phyloP scores from a whole-genome alignment of 2,888 invertebrate species.

The Tachina fera region DNA sequence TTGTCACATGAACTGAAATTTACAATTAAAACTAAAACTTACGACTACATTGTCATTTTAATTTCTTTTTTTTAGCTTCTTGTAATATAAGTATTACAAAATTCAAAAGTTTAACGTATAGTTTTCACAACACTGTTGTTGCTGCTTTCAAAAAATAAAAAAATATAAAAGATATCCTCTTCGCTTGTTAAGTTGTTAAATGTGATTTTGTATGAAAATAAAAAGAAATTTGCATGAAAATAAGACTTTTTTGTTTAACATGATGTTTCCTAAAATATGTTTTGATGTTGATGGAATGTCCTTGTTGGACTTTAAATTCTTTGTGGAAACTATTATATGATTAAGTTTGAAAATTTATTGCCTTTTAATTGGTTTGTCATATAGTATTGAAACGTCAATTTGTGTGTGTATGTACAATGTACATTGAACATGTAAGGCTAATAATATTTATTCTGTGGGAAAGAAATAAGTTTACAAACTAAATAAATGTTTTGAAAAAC shows the following conservation, averaged over 20 bases:
- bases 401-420: not conserved
- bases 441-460: slow-evolving; percentile 18
- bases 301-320: slow-evolving; percentile 15
- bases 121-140: not conserved
- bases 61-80: slow-evolving; percentile 14
- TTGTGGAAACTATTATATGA: slow-evolving; percentile 29
- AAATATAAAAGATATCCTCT: slow-evolving; percentile 14
- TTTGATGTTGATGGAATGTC: slow-evolving; percentile 63
- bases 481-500: not conserved
- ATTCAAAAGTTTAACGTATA: slow-evolving; percentile 53
- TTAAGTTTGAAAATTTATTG: slow-evolving; percentile 51
- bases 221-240: slow-evolving; percentile 66
- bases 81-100: slow-evolving; percentile 25
- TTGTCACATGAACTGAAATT: slow-evolving; percentile 41
- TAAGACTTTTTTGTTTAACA: slow-evolving; percentile 20
- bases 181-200: slow-evolving; percentile 67
- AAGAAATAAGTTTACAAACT: slow-evolving; percentile 6
- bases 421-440: not conserved
- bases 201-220: slow-evolving; percentile 43
- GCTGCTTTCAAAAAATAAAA: not conserved
- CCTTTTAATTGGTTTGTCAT: slow-evolving; percentile 57
- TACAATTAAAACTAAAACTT: slow-evolving; percentile 47
- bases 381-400: not conserved
- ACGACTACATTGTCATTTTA: slow-evolving; percentile 61
- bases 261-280: slow-evolving; percentile 47